Base-by-base conservation (phyloP, 2,113 vertebrate genomes). In the Entomyzon cyanotis region DNA sequence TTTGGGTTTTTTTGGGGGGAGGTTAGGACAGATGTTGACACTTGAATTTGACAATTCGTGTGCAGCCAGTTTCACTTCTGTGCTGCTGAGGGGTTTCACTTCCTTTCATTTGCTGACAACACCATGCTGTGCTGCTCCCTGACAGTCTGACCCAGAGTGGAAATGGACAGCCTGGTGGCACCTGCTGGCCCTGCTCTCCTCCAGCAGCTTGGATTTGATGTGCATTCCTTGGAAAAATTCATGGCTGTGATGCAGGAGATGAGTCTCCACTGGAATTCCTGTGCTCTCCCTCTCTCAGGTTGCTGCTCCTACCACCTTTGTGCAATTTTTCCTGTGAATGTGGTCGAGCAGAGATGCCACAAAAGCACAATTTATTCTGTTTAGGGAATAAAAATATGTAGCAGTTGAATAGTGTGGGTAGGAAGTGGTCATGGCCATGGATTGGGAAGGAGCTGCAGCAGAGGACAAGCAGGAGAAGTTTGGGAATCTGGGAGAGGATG, bases 21-120 rank as follows among this genome's bases (percentile, higher is more conserved):
- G 1, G 7, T 5, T 5, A 4, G 0, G 7, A 6, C 68, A 93
- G 90, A 81, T 93, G 90, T 94, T 96, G 76, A 93, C 71, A 16
- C 90, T 78, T 47, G 33, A 47, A n/a, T 87, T 42, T 64, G 86
- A 70, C n/a, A 9, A 47, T 53, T 84, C 47, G 30, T 3, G 86
- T 13, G 63, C 67, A 82, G 87, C 70, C 75, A 35, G 96, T 97
- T 97, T 97, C 97, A 94, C 50, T 97, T 97, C 95, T 93, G 85
- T 1, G 1, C 83, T 31, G 68, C 90, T 17, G 39, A 74, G 81
- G 4, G 19, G 88, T 97, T 97, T 96, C 96, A 71, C 64, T 97
- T 97, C 96, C 88, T 86, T 35, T 39, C 11, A 12, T 39, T 39
- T 39, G 39, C 39, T 39, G 79, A 53, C 5, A 50, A 53, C 44